Evolutionary conservation across 1,140 invertebrate species (phyloP), one percentile per base, ranked within the genome.

Genomic region (Penaeus chinensis): DNA sequence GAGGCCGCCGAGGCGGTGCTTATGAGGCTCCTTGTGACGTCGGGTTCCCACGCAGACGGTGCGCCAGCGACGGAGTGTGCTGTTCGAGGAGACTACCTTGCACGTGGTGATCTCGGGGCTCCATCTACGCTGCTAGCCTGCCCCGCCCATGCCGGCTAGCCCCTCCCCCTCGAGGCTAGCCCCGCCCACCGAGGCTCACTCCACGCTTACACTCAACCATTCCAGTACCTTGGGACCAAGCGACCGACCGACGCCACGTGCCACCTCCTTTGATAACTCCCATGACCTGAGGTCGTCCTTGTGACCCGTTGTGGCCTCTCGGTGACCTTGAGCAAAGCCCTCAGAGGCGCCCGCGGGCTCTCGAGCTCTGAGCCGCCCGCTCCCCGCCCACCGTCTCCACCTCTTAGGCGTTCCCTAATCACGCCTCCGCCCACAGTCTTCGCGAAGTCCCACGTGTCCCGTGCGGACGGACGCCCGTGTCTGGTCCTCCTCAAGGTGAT

Each of bases 131-230:
- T 89, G 90, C 71, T 91, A 91, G 84, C 89, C 81, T 47, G 74
- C 24, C 54, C 54, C 54, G 54, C 54, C 54, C 54, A 54, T 54
- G 54, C 54, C 54, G 54, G 54, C 54, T 54, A 54, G 54, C 54
- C 54, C 89, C 66, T 84, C 60, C 47, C 78, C 82, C 0, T 90
- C 93, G 92, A 92, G 92, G 0, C 92, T 92, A 16, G 92, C 92
- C 84, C 90, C 54, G 91, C 89, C 79, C 37, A 24, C 54, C 85
- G 65, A 88, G 66, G n/a, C 89, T 24, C 89, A 90, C 88, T 42
- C 47, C 69, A 76, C 69, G 54, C 65, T 82, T 78, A 77, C 22
- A 69, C 80, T 87, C 86, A 77, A 87, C 86, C 86, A 87, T 87
- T 87, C 86, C 86, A 87, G 82, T 77, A 83, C 81, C 86, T 77